phyloP scores from a whole-genome alignment of 2,797 vertebrate genomes.

The Gouania willdenowi region DNA sequence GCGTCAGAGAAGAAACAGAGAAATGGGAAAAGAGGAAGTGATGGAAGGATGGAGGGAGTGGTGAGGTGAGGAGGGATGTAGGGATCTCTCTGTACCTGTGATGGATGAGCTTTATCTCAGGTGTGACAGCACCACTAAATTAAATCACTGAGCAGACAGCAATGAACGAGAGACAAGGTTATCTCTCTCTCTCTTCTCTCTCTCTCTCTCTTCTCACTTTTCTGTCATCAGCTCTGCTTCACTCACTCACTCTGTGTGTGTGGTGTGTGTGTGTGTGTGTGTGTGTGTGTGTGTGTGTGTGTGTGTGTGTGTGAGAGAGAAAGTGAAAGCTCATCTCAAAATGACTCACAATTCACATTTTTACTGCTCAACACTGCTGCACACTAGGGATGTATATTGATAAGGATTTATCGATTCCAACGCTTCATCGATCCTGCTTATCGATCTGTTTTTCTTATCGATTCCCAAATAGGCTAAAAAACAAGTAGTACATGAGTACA shows the following conservation, averaged over 20 bases:
- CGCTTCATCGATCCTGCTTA: too few relatives aligned
- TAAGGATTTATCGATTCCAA: too few relatives aligned
- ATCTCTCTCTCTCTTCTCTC: conserved; percentile 42
- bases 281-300: too few relatives aligned
- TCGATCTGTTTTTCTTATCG: too few relatives aligned
- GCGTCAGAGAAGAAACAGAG: conserved; percentile 1
- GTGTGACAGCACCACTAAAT: conserved; percentile 68
- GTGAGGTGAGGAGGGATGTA: conserved; percentile 6
- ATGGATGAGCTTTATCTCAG: conserved; percentile 68
- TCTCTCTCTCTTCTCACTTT: conserved; percentile 19
- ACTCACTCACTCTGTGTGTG: conserved; percentile 11
- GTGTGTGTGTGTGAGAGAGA: too few relatives aligned
- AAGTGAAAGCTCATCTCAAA: too few relatives aligned
- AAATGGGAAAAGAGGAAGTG: background rate
- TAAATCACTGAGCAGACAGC: conserved; percentile 69
- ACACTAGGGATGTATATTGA: too few relatives aligned
- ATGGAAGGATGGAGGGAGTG: conserved; percentile 12
- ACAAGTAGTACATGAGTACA: too few relatives aligned
- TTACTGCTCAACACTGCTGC: too few relatives aligned
- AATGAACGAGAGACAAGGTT: conserved; percentile 71
- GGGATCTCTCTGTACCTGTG: conserved; percentile 49
- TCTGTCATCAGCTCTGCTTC: conserved; percentile 24
- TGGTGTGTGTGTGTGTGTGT: too few relatives aligned
- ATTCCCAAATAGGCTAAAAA: too few relatives aligned
- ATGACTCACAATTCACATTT: too few relatives aligned